Base-by-base conservation (phyloP, 2,888 invertebrate species). In the Nudaria mundana region DNA sequence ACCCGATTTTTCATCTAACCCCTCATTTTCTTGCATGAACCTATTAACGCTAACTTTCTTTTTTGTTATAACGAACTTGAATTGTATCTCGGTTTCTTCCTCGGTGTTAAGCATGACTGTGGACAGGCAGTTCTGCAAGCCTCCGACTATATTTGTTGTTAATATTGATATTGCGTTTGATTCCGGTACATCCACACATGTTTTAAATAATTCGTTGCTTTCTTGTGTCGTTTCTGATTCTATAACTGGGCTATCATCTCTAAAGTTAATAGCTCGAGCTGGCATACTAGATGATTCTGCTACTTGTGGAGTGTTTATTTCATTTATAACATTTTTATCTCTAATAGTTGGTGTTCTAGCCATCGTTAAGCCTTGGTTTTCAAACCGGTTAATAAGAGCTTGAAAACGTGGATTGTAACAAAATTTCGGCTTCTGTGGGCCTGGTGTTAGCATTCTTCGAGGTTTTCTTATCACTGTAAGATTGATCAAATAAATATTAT, bases 51-150 rank as follows among this genome's bases (percentile, higher is more conserved):
- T 79, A 8, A 86, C 79, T 52, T 74, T 85, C 57, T 72, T 85
- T 57, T 83, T 86, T 1, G 82, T 82, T 47, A 88, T 85, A 4
- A 82, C 75, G 56, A 88, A 87, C 66, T 88, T 84, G 43, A 88
- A 87, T 61, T 88, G 84, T 56, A 88, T 82, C 58, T 88, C 87
- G 0, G 87, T 87, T 53, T 86, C 85, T 25, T 84, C 83, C 32
- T 80, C 83, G 2, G 69, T 75, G 1, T 81, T 70, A 52, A 66
- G 71, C 32, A 88, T 49, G 8, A 79, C 83, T 1, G 82, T 71
- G 33, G 70, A 72, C 16, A 88, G 58, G 37, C 87, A 87, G 15
- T 72, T 78, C 49, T 88, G 82, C 4, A 88, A 54, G 0, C 86
- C 76, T 0, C 83, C 79, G 22, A 83, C 85, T 25, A 87, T 78